Evolutionary conservation across 1,140 invertebrate genomes (phyloP).

Genomic region (Luehdorfia chinensis): DNA sequence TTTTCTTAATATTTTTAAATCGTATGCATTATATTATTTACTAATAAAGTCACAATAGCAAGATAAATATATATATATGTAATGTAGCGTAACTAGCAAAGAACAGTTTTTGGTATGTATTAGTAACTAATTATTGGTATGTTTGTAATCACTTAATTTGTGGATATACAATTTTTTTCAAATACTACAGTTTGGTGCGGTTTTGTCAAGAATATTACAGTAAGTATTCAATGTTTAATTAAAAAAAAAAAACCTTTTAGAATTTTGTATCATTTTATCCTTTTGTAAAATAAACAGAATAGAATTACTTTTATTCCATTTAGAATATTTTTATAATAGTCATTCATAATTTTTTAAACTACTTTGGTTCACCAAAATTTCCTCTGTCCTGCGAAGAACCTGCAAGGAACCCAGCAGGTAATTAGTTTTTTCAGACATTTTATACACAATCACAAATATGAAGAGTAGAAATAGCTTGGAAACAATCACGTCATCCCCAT

Average conservation of each 20-base stretch:
- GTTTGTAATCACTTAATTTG: conserved; percentile 26
- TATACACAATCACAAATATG: too few species aligned
- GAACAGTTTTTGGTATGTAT: conserved; percentile 8
- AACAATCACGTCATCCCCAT: too few species aligned
- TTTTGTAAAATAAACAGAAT: conserved; percentile 3
- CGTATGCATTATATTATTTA: not conserved
- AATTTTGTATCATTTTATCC: conserved; percentile 33
- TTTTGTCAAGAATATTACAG: conserved; percentile 38
- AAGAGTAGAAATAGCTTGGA: too few species aligned
- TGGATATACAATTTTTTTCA: conserved; percentile 42
- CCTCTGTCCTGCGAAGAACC: too few species aligned
- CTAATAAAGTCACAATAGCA: not conserved
- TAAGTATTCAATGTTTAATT: conserved; percentile 50
- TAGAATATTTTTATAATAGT: too few species aligned
- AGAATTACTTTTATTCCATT: too few species aligned
- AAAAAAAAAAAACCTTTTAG: conserved; percentile 30
- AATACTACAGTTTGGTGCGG: conserved; percentile 39
- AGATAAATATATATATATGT: not conserved
- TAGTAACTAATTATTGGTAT: conserved; percentile 38
- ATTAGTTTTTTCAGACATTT: too few species aligned
- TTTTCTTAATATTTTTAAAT: not conserved
- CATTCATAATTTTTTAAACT: too few species aligned
- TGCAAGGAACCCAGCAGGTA: too few species aligned
- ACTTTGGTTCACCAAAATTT: too few species aligned
- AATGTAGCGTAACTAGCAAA: too few species aligned